Conservation (phyloP, 2,797 vertebrate species). For the Australoheros facetus region DNA sequence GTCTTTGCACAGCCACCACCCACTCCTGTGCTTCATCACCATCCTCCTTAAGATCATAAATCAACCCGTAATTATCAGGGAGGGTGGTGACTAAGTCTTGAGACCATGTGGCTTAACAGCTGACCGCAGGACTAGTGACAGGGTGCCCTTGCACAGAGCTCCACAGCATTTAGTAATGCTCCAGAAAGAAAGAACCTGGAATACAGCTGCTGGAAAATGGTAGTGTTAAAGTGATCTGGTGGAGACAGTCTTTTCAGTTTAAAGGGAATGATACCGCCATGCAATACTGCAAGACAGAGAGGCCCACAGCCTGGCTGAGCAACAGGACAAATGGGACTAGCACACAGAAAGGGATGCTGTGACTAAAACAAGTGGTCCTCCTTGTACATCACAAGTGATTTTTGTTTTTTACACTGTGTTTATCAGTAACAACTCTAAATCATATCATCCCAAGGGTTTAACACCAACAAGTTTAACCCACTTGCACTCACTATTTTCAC, state of each 20-base stretch:
- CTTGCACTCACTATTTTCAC: neutral
- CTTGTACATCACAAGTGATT: constrained; percentile 55
- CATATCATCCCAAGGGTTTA: constrained; percentile 26
- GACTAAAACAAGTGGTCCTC: constrained; percentile 18
- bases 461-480: constrained; percentile 33
- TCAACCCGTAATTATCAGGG: constrained; percentile 62
- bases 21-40: constrained; percentile 5
- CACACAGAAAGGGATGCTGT: constrained; percentile 20
- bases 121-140: constrained; percentile 56
- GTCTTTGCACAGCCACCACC: constrained; percentile 13
- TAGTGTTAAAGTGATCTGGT: constrained; percentile 11
- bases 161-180: neutral
- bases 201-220: constrained; percentile 20
- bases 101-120: constrained; percentile 67
- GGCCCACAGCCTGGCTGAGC: constrained; percentile 49
- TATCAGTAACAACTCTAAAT: constrained; percentile 34
- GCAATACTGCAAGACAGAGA: constrained; percentile 28
- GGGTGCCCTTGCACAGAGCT: constrained; percentile 31
- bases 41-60: constrained; percentile 50
- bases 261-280: constrained; percentile 34
- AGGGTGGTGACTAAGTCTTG: constrained; percentile 49
- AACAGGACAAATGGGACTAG: constrained; percentile 63
- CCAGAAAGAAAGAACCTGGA: neutral
- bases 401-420: constrained; percentile 48
- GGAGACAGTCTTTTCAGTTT: constrained; percentile 27